phyloP scores from a whole-genome alignment of 2,113 vertebrate genomes.

The Delphinus delphis region DNA sequence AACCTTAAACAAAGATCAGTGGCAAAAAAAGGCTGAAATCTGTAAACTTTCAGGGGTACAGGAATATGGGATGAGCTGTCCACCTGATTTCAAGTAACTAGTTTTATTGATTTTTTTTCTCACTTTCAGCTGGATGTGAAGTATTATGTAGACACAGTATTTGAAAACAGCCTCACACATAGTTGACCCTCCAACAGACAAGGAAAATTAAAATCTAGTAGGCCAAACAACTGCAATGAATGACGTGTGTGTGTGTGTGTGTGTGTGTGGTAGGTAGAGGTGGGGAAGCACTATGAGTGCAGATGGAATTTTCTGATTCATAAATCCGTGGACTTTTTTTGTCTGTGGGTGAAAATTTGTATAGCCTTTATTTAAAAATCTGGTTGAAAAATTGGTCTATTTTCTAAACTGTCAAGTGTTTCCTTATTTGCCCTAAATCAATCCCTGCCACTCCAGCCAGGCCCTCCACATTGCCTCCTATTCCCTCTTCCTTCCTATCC shows the following conservation, averaged over 20 bases:
- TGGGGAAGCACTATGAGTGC: background rate
- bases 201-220: background rate
- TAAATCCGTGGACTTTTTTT: background rate
- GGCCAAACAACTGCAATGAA: background rate
- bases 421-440: background rate
- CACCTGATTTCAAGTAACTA: conserved; percentile 6
- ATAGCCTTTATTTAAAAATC: background rate
- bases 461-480: background rate
- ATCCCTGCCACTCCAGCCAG: background rate
- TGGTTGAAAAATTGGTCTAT: background rate
- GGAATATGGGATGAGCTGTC: background rate
- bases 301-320: background rate
- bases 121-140: background rate
- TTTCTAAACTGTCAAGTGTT: background rate
- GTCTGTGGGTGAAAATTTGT: background rate
- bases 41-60: background rate
- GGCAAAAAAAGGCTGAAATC: background rate
- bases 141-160: background rate
- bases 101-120: background rate
- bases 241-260: background rate
- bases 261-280: background rate
- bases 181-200: background rate
- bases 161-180: background rate
- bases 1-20: background rate
- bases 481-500: background rate